Base-by-base conservation (phyloP, 2,888 invertebrate species). In the Nesidiocoris tenuis region DNA sequence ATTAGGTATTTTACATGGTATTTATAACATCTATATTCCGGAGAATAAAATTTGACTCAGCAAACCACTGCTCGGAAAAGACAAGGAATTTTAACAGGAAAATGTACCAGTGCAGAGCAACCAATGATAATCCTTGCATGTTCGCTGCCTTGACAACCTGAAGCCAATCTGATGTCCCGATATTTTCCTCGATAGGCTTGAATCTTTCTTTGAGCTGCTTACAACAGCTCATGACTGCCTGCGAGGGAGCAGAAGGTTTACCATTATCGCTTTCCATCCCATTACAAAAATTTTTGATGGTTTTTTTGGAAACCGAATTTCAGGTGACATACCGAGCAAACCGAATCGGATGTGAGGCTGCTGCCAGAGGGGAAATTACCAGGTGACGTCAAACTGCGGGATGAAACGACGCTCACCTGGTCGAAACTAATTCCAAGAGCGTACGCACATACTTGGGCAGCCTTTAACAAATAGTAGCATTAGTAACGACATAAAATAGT, bases 121-220 rank as follows among this genome's bases (percentile, higher is more conserved):
- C 21, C 64, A 18, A 19, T 63, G 64, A 18, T 12, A 39, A 3
- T 39, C 39, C 39, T 39, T 39, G 5, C 21, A 23, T 16, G 19
- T n/a, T 23, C 2, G 64, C 83, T 0, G 90, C 90, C 79, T 85
- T 83, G 0, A 90, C 82, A 21, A 91, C 63, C 39, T 80, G 77
- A 39, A 76, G 17, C 82, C 82, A 82, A 1, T 78, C 75, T 19
- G 81, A 79, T 17, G 79, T 55, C 2, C 65, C 25, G 63, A 80
- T 59, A 23, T 76, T 77, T 16, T 77, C 64, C 22, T 79, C 79
- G 9, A 80, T 22, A 16, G 80, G 80, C 22, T 72, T 76, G 55
- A 81, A 68, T 21, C 80, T 61, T 55, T 77, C 68, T 24, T 80
- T 77, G 9, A 81, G 70, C 25, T 79, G 77, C 22, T 80, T 77